These are phyloP conservation scores for Epicampocera succincta DNA, from an alignment of 2,888 invertebrate species.

Conservation along the genomic window DNA sequence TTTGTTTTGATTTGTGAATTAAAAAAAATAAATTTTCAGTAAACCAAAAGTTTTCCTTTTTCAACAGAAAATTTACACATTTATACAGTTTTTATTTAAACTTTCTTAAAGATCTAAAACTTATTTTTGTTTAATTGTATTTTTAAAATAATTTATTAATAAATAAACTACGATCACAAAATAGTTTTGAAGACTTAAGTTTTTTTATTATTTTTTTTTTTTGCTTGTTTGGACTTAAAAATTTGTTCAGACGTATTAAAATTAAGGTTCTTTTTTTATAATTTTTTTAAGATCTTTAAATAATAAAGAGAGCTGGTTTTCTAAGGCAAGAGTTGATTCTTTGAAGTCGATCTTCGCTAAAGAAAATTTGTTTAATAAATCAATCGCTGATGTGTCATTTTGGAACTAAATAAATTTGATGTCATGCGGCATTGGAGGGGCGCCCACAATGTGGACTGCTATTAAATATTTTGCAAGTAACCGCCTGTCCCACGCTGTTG, in stretches of 20 bases:
- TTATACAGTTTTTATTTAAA: constrained; percentile 52
- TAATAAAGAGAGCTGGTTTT: constrained; percentile 2
- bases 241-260: constrained; percentile 9
- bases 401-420: background rate
- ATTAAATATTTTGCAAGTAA: no score
- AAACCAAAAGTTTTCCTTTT: constrained; percentile 20
- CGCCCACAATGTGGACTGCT: no score
- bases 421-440: no score
- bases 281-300: constrained; percentile 15
- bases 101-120: constrained; percentile 55
- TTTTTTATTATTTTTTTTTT: constrained; percentile 20
- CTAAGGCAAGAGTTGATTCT: constrained; percentile 46
- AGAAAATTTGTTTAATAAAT: constrained; percentile 34
- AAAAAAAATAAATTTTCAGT: constrained; percentile 10
- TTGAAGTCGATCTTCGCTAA: constrained; percentile 12
- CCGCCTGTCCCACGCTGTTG: no score
- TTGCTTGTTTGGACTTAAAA: constrained; percentile 15
- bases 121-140: constrained; percentile 37
- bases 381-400: background rate
- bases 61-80: constrained; percentile 66
- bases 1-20: constrained; percentile 17
- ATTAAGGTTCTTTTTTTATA: background rate
- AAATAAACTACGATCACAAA: constrained; percentile 69
- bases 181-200: constrained; percentile 67
- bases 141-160: constrained; percentile 68